phyloP scores from a whole-genome alignment of 1,140 invertebrate genomes.

The Drosophila mauritiana region DNA sequence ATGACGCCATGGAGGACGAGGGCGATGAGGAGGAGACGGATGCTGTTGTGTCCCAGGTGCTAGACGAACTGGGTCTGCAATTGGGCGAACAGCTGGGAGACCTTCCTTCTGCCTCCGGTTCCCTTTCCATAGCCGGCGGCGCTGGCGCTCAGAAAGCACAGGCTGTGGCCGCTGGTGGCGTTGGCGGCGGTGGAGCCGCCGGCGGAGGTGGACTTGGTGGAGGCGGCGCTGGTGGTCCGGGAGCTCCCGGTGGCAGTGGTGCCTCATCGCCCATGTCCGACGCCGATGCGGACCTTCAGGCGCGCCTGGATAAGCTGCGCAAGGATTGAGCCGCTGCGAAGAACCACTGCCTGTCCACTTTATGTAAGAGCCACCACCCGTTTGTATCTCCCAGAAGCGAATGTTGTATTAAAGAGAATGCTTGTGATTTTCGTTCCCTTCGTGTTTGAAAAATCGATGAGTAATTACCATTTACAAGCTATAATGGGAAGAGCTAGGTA shows the following conservation, averaged over 20 bases:
- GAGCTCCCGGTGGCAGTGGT: conserved; percentile 85
- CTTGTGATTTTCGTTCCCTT: conserved; percentile 16
- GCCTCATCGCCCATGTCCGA: conserved; percentile 88
- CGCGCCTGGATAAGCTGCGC: conserved; percentile 95
- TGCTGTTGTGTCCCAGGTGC: conserved; percentile 95
- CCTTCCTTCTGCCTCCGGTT: conserved; percentile 87
- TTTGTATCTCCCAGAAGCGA: conserved; percentile 39
- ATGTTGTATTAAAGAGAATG: conserved; percentile 57
- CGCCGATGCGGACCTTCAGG: conserved; percentile 97
- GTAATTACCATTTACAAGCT: conserved; percentile 10
- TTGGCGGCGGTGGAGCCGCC: conserved; percentile 85
- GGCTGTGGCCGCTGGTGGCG: conserved; percentile 86
- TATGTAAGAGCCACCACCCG: conserved; percentile 33
- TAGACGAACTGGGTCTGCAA: conserved; percentile 98
- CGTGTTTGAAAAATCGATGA: conserved; percentile 40
- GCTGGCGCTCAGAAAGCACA: conserved; percentile 84
- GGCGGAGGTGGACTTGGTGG: conserved; percentile 85
- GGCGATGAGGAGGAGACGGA: conserved; percentile 99
- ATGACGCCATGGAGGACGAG: conserved; percentile 99
- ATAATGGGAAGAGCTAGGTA: neutral
- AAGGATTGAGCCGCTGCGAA: conserved; percentile 89
- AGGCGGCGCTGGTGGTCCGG: conserved; percentile 85
- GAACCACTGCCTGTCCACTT: conserved; percentile 42
- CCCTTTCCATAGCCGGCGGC: conserved; percentile 75
- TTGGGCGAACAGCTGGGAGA: conserved; percentile 95